Conservation (phyloP, 1,140 invertebrate genomes). For the Papilio aristodemus region DNA sequence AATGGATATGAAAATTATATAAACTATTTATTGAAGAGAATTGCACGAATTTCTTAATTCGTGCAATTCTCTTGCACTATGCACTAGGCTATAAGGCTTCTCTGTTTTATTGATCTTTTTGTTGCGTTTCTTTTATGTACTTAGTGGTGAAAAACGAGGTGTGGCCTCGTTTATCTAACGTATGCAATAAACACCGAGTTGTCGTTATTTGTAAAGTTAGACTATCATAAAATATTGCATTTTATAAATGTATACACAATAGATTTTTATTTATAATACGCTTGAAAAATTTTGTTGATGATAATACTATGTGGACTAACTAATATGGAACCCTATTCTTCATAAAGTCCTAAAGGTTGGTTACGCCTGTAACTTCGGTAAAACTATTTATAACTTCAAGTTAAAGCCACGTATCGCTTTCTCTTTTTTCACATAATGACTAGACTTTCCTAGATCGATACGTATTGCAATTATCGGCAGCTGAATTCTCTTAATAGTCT, state of each 20-base stretch:
- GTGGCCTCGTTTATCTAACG: not conserved
- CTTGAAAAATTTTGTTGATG: too few species aligned
- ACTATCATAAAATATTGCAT: too few species aligned
- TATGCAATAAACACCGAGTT: not conserved
- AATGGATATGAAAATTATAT: too few species aligned
- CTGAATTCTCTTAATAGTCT: conserved; percentile 4
- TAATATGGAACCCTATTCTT: too few species aligned
- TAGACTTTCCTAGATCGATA: not conserved
- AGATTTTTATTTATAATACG: too few species aligned
- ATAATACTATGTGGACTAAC: too few species aligned
- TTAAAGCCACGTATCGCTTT: not conserved
- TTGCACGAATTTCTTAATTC: too few species aligned
- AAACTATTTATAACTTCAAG: not conserved
- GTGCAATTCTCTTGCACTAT: too few species aligned
- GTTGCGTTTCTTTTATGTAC: not conserved
- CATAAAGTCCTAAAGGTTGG: too few species aligned
- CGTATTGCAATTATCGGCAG: not conserved
- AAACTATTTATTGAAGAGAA: conserved; percentile 2
- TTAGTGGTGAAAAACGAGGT: not conserved
- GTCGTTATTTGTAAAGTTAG: too few species aligned
- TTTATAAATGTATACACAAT: too few species aligned
- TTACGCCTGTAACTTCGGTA: not conserved
- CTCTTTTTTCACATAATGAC: not conserved
- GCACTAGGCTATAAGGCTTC: conserved; percentile 8
- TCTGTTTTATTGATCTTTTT: conserved; percentile 1